Base-by-base conservation (phyloP, 2,888 invertebrate species). In the Melinaea menophilus region DNA sequence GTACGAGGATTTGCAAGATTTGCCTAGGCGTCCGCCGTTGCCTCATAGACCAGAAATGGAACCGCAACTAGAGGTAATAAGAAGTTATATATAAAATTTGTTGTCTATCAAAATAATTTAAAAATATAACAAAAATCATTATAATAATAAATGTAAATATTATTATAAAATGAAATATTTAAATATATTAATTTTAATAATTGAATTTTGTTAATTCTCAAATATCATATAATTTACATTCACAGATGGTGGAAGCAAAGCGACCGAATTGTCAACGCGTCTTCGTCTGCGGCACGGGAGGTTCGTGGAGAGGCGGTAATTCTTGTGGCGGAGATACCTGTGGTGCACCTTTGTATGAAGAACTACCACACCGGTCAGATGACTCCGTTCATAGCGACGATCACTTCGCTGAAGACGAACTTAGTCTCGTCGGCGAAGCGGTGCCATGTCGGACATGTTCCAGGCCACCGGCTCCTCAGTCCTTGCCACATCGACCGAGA, bases 341-440 rank as follows among this genome's bases (percentile, higher is more conserved):
- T 68, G 90, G 88, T 75, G 96, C 96, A 74, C 96, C 96, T 59
- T 94, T 96, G 34, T 96, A 96, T 85, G 96, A 96, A 85, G 96
- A 96, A 79, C 91, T 96, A 55, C 93, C 92, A 0, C 92, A 92
- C 67, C 90, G 93, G 65, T 94, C 93, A 11, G 91, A 93, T 47
- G 91, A 91, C 73, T 89, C 90, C 46, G 75, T 91, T 34, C 94
- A 94, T 77, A 95, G 95, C 77, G 96, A 96, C 78, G 96, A 96
- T 76, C 96, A 96, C 77, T 96, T 96, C 78, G 96, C 96, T 58
- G 96, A 96, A 85, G 96, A 96, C 79, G 96, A 96, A 78, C 90
- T 96, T 12, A 95, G 90, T 64, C 80, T 90, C 11, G 90, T 90
- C 1, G 92, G 84, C 69, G 91, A 82, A 83, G 89, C 87, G 59